Evolutionary conservation across 2,113 vertebrate genomes (phyloP).

Genomic region (Acrocephalus kingi): DNA sequence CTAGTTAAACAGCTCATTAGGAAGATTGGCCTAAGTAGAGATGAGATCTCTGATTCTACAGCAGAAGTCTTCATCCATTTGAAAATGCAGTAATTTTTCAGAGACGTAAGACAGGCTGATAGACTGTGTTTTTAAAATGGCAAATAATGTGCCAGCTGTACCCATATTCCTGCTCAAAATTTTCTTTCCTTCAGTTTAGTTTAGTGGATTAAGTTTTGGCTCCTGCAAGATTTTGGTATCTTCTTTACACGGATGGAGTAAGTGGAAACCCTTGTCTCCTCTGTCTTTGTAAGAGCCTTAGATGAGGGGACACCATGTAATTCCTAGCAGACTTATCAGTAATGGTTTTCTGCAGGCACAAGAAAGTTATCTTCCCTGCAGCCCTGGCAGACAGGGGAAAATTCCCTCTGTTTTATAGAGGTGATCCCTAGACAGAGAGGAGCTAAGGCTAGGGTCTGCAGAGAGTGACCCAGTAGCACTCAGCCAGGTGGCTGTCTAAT

Average conservation of each 20-base stretch:
- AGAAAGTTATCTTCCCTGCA: not conserved
- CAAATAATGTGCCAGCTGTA: not conserved
- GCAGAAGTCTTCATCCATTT: not conserved
- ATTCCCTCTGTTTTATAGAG: not conserved
- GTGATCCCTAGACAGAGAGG: not conserved
- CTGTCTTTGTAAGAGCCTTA: not conserved
- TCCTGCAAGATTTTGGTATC: not conserved
- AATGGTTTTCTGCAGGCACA: not conserved
- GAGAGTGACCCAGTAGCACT: not conserved
- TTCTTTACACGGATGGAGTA: not conserved
- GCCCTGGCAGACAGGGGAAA: not conserved
- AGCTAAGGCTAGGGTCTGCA: not conserved
- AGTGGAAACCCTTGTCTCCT: not conserved
- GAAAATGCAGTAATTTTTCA: not conserved
- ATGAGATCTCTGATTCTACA: not conserved
- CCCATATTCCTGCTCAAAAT: not conserved
- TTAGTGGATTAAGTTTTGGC: not conserved
- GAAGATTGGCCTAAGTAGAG: slow-evolving; percentile 21
- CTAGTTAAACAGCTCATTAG: slow-evolving; percentile 59
- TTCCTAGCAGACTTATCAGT: not conserved
- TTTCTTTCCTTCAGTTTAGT: not conserved
- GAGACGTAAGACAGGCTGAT: not conserved
- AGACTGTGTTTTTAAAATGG: not conserved
- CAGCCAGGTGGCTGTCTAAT: not conserved
- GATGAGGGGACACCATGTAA: accelerated